phyloP scores from a whole-genome alignment of 2,113 vertebrate genomes.

The Indicator maculatus region DNA sequence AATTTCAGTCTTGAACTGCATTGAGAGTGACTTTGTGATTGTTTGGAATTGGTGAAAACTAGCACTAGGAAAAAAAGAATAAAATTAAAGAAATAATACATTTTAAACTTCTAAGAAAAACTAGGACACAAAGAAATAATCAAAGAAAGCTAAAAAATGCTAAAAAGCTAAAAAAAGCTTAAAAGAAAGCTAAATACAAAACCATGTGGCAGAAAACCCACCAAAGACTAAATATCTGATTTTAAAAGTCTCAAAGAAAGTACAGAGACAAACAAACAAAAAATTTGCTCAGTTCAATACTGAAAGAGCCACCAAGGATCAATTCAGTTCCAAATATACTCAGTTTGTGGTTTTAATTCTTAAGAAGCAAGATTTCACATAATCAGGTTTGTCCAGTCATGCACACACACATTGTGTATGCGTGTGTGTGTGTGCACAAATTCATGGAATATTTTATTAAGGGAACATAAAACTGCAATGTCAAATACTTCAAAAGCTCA shows the following conservation, averaged over 20 bases:
- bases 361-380: background rate
- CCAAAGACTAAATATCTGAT: background rate
- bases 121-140: conserved; percentile 33
- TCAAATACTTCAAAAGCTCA: background rate
- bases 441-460: background rate
- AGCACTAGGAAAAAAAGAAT: background rate
- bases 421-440: background rate
- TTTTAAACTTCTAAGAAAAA: conserved; percentile 38
- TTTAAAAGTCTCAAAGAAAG: background rate
- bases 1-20: background rate
- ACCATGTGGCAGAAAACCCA: background rate
- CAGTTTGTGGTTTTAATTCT: background rate
- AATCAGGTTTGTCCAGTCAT: background rate
- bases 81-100: background rate
- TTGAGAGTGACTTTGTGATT: background rate
- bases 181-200: background rate
- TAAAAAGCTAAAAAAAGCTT: conserved; percentile 22
- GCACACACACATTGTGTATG: background rate
- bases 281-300: background rate
- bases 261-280: background rate
- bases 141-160: conserved; percentile 35
- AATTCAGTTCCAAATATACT: background rate
- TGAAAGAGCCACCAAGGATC: background rate
- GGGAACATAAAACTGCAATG: background rate
- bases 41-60: background rate